Evolutionary conservation across 1,140 invertebrate genomes (phyloP), one percentile per base, ranked within the genome.

Genomic region (Drosophila suzukii): DNA sequence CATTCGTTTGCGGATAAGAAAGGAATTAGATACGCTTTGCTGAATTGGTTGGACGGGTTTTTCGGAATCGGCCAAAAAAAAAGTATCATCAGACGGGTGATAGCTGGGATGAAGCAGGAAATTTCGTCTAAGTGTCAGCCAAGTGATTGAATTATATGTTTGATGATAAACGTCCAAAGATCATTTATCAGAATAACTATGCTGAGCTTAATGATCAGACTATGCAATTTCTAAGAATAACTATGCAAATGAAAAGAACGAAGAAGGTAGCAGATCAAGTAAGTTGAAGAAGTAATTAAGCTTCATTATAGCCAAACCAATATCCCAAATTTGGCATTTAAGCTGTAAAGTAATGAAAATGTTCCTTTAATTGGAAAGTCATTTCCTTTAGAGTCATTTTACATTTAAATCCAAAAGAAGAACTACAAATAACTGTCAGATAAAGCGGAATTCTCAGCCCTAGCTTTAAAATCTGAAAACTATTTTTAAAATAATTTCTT

Each of bases 1-100:
- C 67, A 75, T 70, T 73, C 50, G 51, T 73, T 66, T 60, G 38
- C 62, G 72, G 36, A 77, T 71, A 76, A 56, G 73, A 68, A 60
- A 46, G 68, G 59, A 77, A 81, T 84, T 85, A 70, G 81, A 85
- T 84, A 81, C 81, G 81, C 73, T 84, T 78, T 66, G 77, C 61
- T 85, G 67, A 53, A 71, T 83, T 62, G 66, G 51, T 34, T 55
- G 53, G 61, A 59, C 61, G 54, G 54, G 73, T 75, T 73, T 59
- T 59, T 72, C 8, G 24, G 6, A 46, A 49, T 57, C 17, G 30
- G 3, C 65, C 24, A 55, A 47, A 46, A 51, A 30, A 55, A 20
- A 10, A 44, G 17, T 46, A 46, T 20, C 36, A 54, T 39, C 43
- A 11, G 17, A 10, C 54, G 36, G 56, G 47, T 34, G 36, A 57